phyloP scores from a whole-genome alignment of 1,140 invertebrate genomes.

The Drosophila guanche region DNA sequence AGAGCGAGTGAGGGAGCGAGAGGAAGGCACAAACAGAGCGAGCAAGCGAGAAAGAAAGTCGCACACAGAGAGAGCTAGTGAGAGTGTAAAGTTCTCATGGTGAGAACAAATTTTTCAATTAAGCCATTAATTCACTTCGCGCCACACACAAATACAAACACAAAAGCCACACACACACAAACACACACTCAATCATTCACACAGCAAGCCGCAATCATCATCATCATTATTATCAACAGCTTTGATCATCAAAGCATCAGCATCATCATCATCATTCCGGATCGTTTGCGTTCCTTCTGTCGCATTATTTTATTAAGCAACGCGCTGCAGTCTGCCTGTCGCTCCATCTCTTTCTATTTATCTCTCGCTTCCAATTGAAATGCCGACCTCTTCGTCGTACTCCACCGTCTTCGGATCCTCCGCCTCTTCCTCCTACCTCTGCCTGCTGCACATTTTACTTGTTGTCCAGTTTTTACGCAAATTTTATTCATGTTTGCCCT shows the following conservation, averaged over 20 bases:
- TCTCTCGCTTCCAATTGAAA: slow-evolving; percentile 41
- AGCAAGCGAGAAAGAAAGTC: not conserved
- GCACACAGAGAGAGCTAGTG: slow-evolving; percentile 14
- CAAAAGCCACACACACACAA: slow-evolving; percentile 44
- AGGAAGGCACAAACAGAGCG: slow-evolving; percentile 35
- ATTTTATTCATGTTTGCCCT: slow-evolving; percentile 76
- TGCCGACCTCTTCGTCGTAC: slow-evolving; percentile 14
- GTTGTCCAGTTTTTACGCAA: slow-evolving; percentile 76
- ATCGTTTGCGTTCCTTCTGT: slow-evolving; percentile 59
- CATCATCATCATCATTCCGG: slow-evolving; percentile 39
- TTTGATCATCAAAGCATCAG: slow-evolving; percentile 47
- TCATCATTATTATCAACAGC: slow-evolving; percentile 56
- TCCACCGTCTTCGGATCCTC: slow-evolving; percentile 1
- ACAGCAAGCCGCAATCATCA: slow-evolving; percentile 3
- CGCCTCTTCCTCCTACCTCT: slow-evolving; percentile 2
- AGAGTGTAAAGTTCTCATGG: slow-evolving; percentile 58
- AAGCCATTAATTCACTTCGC: slow-evolving; percentile 81
- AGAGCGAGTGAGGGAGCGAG: slow-evolving; percentile 7
- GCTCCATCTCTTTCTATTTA: slow-evolving; percentile 11
- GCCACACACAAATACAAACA: slow-evolving; percentile 67
- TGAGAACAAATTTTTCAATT: slow-evolving; percentile 83
- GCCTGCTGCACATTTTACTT: slow-evolving; percentile 54
- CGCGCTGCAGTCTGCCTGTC: slow-evolving; percentile 12
- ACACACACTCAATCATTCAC: slow-evolving; percentile 20
- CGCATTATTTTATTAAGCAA: slow-evolving; percentile 81